Conservation (phyloP, 2,888 invertebrate species). For the Ashinkailepas kermadecensis region DNA sequence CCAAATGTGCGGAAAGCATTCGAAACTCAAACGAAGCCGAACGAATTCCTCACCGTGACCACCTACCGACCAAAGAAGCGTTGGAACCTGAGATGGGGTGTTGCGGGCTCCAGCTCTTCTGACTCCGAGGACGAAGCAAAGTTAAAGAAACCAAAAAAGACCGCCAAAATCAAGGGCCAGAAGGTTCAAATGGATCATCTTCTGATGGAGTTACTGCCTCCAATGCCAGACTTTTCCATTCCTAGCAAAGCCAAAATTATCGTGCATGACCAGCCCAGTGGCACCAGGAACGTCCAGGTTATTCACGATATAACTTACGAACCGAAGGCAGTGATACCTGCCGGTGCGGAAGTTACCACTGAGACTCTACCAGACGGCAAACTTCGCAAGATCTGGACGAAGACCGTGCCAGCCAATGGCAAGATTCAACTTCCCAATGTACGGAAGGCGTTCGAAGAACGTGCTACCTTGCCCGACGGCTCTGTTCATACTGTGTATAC, state of each 20-base stretch:
- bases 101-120: background rate
- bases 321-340: background rate
- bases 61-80: background rate
- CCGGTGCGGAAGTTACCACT: background rate
- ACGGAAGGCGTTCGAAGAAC: background rate
- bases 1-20: conserved; percentile 7
- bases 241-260: background rate
- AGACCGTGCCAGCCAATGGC: background rate
- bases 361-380: conserved; percentile 1
- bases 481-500: background rate
- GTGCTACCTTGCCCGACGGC: background rate
- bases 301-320: background rate
- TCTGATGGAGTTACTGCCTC: background rate
- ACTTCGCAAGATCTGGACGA: background rate
- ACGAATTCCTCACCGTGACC: background rate
- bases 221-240: background rate
- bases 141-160: background rate
- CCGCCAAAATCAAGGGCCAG: background rate
- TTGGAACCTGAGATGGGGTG: background rate
- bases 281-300: background rate
- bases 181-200: background rate
- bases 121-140: background rate
- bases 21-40: background rate
- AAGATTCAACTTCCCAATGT: background rate
- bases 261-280: background rate